phyloP scores from a whole-genome alignment of 2,113 vertebrate species.

The Nymphicus hollandicus region DNA sequence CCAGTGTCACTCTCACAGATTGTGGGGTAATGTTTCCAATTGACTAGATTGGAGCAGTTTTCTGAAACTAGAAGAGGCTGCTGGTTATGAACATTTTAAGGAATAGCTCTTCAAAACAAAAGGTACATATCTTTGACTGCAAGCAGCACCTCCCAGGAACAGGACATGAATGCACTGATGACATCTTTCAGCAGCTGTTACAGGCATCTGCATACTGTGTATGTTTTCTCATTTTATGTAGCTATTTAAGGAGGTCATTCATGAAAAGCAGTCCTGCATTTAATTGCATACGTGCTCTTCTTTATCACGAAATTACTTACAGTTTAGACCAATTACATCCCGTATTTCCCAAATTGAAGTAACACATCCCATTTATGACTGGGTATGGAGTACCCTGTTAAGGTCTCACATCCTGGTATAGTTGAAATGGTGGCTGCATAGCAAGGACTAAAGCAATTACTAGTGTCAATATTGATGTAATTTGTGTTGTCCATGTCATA shows the following conservation, averaged over 20 bases:
- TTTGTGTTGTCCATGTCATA: neutral
- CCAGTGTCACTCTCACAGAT: fast-evolving
- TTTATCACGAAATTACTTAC: neutral
- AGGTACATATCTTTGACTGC: fast-evolving
- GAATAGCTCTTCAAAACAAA: neutral
- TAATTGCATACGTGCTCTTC: neutral
- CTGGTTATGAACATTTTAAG: neutral
- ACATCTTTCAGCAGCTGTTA: neutral
- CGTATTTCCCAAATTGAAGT: neutral
- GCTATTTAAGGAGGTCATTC: neutral
- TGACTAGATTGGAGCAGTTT: neutral
- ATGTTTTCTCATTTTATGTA: neutral
- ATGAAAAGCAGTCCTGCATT: neutral
- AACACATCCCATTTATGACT: fast-evolving
- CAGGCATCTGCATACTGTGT: fast-evolving
- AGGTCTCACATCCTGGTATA: neutral
- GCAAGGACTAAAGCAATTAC: neutral
- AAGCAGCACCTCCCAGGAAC: fast-evolving
- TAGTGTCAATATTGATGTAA: neutral
- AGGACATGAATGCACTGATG: fast-evolving
- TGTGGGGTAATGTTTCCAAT: fast-evolving
- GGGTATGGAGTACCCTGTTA: neutral
- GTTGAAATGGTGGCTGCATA: neutral
- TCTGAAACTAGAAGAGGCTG: neutral
- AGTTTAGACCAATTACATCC: neutral